Evolutionary conservation across 37 sponge, comb jelly and placozoan genomes (phyloP), one percentile per base, ranked within the genome.

Genomic region (Lycopodina hypogea): DNA sequence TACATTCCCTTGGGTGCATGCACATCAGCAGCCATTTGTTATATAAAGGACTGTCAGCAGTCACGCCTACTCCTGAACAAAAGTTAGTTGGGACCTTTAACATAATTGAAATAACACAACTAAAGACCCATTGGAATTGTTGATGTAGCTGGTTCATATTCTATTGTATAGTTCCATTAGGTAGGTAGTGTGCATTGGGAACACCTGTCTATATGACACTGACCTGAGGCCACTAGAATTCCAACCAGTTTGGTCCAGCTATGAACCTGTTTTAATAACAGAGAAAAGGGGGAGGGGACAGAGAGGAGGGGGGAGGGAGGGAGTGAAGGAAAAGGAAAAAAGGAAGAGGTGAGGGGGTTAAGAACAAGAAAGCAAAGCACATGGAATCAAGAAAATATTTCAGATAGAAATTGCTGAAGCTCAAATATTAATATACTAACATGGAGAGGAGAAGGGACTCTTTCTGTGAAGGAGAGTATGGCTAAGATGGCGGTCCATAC

Each of bases 231-330:
- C 19, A 84, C 26, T 28, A 84, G 32, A 3, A 92, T 84, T 1
- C 93, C 93, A 36, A 81, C 17, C 14, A 92, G 19, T 69, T 87
- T 87, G 64, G 60, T 66, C 82, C 85, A 87, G 1, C 76, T 74
- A 41, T 74, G 76, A 4, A 86, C 40, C 86, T 85, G 74, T 17
- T 9, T 45, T 4, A 45, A 45, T 12, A 12, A 45, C 48, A 45
- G 48, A 45, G 48, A 9, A 45, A 45, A 45, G 48, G 48, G 48
- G 48, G 48, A 9, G 48, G 9, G 48, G 48, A 9, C 8, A 45
- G 48, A 9, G 8, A 45, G 9, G 48, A 9, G 1, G 39, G 23
- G 24, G 2, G 70, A 41, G 67, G 12, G 51, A 22, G 32, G 2
- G 6, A 2, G 28, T 56, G 42, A 17, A 6, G 28, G n/a, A 12